Conservation (phyloP, 2,888 invertebrate species). For the Caenorhabditis auriculariae region DNA sequence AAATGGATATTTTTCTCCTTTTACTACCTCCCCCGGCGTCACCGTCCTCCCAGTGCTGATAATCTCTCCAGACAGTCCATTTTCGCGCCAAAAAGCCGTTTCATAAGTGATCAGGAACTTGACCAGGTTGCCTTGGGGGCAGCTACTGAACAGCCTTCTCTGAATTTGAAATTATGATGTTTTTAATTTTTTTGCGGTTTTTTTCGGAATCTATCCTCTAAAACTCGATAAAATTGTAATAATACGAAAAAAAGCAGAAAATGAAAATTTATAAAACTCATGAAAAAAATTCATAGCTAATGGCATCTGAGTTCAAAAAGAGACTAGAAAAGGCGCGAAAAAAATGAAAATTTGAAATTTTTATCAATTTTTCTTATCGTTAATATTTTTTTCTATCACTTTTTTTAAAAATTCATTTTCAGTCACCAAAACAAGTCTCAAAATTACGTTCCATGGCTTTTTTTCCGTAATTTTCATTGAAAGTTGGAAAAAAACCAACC, state of each 20-base stretch:
- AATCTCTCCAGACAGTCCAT: slow-evolving; percentile 65
- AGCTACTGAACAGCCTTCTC: slow-evolving; percentile 21
- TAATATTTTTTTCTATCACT: not conserved
- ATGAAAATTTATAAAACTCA: too few relatives aligned
- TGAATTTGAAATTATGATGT: slow-evolving; percentile 1
- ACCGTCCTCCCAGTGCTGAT: slow-evolving; percentile 36
- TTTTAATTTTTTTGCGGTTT: not conserved
- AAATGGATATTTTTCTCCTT: not conserved
- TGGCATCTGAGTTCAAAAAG: too few relatives aligned
- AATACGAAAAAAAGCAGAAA: too few relatives aligned
- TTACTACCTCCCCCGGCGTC: slow-evolving; percentile 27
- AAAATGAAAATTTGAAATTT: too few relatives aligned
- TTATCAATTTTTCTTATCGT: too few relatives aligned
- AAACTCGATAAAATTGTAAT: too few relatives aligned
- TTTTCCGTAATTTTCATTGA: too few relatives aligned
- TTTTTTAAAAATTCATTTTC: not conserved
- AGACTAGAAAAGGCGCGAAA: too few relatives aligned
- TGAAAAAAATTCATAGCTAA: too few relatives aligned
- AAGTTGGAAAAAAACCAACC: slow-evolving; percentile 5
- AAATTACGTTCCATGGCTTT: not conserved
- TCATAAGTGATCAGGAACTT: slow-evolving; percentile 66
- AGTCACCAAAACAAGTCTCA: not conserved
- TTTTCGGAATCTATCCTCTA: not conserved
- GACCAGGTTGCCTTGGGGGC: slow-evolving; percentile 48
- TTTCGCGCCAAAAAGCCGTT: slow-evolving; percentile 65